Evolutionary conservation across 2,888 invertebrate genomes (phyloP).

Genomic region (Branchellion lobata): DNA sequence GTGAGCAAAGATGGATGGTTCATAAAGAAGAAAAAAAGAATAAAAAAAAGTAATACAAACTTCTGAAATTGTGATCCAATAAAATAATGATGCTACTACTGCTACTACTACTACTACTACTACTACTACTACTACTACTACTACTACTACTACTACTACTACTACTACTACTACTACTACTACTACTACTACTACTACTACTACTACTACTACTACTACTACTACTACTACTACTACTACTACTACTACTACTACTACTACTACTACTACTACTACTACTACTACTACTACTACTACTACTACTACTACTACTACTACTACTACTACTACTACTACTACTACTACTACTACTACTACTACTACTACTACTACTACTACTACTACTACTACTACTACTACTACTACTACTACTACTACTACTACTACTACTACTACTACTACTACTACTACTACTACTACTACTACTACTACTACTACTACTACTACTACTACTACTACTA

Average conservation of each 20-base stretch:
- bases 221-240: slow-evolving; percentile 23
- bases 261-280: slow-evolving; percentile 40
- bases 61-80: background rate
- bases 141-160: slow-evolving; percentile 27
- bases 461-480: too few species aligned
- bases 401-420: slow-evolving; percentile 64
- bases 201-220: slow-evolving; percentile 29
- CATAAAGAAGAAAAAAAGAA: background rate
- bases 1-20: background rate
- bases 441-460: background rate
- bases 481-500: too few species aligned
- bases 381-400: too few species aligned
- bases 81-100: background rate
- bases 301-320: slow-evolving; percentile 65
- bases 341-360: too few species aligned
- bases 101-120: background rate
- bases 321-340: too few species aligned
- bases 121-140: slow-evolving; percentile 29
- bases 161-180: slow-evolving; percentile 29
- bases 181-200: slow-evolving; percentile 29
- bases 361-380: too few species aligned
- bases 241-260: slow-evolving; percentile 39
- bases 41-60: too few species aligned
- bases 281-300: slow-evolving; percentile 62
- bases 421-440: slow-evolving; percentile 27